A percentile compares a stretch with the other conserved stretches of the same genome.
These are phyloP conservation scores for Muscicapa comitata DNA, from an alignment of 2,797 vertebrate genomes.

Conservation along the genomic window DNA sequence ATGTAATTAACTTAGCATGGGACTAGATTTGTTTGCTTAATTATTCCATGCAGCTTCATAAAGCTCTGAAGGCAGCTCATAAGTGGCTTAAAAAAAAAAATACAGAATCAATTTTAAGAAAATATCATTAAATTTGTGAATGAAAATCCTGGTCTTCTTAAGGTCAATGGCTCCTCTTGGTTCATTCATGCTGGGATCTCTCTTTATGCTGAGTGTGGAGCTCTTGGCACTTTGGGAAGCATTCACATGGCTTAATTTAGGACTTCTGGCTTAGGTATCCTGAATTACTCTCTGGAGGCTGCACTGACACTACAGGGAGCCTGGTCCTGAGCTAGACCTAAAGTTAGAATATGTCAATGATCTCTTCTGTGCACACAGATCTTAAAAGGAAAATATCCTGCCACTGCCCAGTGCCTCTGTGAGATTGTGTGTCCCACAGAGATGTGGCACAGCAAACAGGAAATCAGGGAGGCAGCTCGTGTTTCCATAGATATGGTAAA, in stretches of 20 bases:
- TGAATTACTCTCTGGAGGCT: constrained; percentile 34
- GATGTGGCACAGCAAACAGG: constrained; percentile 38
- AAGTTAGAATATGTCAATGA: constrained; percentile 36
- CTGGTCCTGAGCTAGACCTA: neutral
- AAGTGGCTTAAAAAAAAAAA: neutral
- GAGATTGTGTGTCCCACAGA: neutral
- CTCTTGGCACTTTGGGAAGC: neutral
- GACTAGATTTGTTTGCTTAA: constrained; percentile 60
- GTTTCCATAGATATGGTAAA: neutral
- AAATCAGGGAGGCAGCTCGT: neutral
- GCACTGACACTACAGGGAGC: neutral
- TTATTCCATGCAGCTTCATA: constrained; percentile 49
- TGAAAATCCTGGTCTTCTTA: constrained; percentile 5
- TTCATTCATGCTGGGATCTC: constrained; percentile 26
- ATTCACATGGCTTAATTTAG: constrained; percentile 25
- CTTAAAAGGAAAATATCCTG: neutral
- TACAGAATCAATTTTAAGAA: neutral
- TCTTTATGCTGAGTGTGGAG: neutral
- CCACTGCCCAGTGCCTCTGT: neutral
- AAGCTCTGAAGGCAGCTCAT: constrained; percentile 16
- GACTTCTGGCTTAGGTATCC: neutral
- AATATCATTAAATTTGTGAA: constrained; percentile 42
- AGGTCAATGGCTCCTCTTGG: constrained; percentile 4
- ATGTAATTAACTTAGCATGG: constrained; percentile 45
- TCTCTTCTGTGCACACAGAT: neutral